phyloP scores from a whole-genome alignment of 2,113 vertebrate species.

The Pithys albifrons region DNA sequence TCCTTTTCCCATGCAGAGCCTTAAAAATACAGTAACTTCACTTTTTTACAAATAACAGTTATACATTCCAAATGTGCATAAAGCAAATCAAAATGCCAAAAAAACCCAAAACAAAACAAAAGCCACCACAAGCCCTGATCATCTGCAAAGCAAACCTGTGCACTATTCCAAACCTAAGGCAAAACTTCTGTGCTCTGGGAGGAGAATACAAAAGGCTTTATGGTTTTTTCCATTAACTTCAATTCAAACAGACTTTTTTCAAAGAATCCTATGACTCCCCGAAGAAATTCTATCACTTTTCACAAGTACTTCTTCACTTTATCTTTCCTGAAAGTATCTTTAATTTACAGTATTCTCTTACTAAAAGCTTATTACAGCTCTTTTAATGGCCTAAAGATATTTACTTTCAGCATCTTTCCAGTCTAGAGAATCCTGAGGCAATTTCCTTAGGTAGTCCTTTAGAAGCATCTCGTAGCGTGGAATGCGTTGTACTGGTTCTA shows the following conservation, averaged over 20 bases:
- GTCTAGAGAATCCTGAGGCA: constrained; percentile 88
- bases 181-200: neutral
- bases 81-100: neutral
- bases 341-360: neutral
- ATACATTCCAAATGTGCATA: neutral
- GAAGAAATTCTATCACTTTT: neutral
- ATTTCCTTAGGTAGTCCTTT: constrained; percentile 96
- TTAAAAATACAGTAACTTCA: neutral
- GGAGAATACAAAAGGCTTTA: neutral
- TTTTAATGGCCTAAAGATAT: constrained; percentile 18
- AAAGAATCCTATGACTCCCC: neutral
- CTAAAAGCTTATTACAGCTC: neutral
- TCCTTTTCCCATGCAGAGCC: neutral
- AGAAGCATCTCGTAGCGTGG: constrained; percentile 98
- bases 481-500: constrained; percentile 95
- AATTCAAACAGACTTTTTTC: neutral
- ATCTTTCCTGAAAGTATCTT: neutral
- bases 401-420: constrained; percentile 91
- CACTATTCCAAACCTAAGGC: neutral
- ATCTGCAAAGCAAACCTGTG: neutral
- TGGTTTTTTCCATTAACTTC: neutral
- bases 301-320: neutral
- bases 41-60: neutral
- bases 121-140: neutral
- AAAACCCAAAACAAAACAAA: neutral